Base-by-base conservation (phyloP, 1,140 invertebrate genomes). In the Cyclina sinensis region DNA sequence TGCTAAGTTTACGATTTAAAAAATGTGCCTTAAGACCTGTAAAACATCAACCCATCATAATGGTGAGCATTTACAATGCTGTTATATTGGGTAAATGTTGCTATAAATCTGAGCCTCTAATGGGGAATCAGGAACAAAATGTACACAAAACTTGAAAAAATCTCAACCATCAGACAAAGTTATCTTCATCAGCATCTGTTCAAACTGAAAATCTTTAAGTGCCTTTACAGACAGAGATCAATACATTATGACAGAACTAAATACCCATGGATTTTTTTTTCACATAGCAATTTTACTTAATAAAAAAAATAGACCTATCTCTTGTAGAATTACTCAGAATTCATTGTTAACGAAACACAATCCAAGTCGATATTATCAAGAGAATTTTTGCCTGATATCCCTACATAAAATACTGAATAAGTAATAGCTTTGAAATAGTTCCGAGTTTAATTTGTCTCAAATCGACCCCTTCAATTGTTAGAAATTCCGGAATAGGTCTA, bases 391-490 rank as follows among this genome's bases (percentile, higher is more conserved):
- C 85, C 85, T 87, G 85, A 87, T 80, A 80, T 54, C 21, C 43
- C 30, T 68, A 76, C 57, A 87, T 87, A 87, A 87, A 87, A 79
- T 78, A 80, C 51, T 24, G 59, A 79, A 87, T 87, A 87, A 87
- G 85, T 87, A 87, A 87, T 87, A 79, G 74, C 43, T 87, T 87
- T 87, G 54, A 87, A 87, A 79, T 79, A 54, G 74, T 79, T 80
- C 85, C 21, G 74, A 87, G 85, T 87, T 87, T 87, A 87, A 87
- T 87, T 87, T 80, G 85, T 87, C 85, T 87, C 70, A 87, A 87
- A 87, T 87, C 85, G 85, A 87, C 85, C 85, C 57, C 46, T 68
- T 78, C 74, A 78, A 78, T 78, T 78, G 74, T 78, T 78, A 78
- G 46, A 48, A 78, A 78, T 78, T 78, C 46, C 74, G 32, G 43